phyloP scores from a whole-genome alignment of 2,797 vertebrate genomes.

The Masticophis lateralis region DNA sequence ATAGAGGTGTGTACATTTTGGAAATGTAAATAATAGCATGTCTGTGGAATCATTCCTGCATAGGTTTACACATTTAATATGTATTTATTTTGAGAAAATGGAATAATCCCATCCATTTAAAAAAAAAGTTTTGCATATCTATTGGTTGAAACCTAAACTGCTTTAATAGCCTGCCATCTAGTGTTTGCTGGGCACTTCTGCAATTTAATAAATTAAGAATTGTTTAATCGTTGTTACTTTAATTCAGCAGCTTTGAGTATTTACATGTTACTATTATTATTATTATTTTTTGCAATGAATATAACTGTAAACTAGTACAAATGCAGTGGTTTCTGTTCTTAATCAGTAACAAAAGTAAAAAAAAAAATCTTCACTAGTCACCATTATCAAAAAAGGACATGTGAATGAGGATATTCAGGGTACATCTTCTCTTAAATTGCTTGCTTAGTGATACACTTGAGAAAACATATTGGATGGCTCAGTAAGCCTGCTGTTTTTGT shows the following conservation, averaged over 20 bases:
- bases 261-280: neutral
- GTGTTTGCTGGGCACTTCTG: neutral
- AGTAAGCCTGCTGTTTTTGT: neutral
- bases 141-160: fast-evolving
- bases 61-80: conserved; percentile 26
- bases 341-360: neutral
- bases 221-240: fast-evolving
- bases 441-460: neutral
- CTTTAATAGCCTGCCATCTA: conserved; percentile 27
- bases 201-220: neutral
- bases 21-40: conserved; percentile 54
- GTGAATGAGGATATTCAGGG: neutral
- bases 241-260: neutral
- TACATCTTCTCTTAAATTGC: neutral
- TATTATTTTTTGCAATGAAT: neutral
- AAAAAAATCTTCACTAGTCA: neutral
- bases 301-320: neutral
- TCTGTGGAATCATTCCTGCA: conserved; percentile 20
- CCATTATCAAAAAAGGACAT: neutral
- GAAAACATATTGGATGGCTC: neutral
- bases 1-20: conserved; percentile 35
- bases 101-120: neutral
- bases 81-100: neutral
- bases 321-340: neutral
- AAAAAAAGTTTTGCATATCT: fast-evolving